Evolutionary conservation across 2,797 vertebrate genomes (phyloP).

Genomic region (Adelosebastes latens): DNA sequence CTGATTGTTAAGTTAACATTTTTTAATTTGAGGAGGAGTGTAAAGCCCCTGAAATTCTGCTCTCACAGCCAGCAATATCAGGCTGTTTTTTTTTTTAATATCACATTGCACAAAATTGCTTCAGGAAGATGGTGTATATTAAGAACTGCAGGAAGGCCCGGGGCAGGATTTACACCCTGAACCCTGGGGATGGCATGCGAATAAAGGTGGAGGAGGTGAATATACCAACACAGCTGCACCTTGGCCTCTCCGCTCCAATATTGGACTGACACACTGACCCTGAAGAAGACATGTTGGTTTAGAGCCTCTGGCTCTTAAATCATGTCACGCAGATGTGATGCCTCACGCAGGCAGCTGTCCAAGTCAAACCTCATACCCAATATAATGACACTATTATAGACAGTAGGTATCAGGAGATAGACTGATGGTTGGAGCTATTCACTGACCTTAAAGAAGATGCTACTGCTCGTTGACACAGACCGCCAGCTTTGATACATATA

Average conservation of each 20-base stretch:
- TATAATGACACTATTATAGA: constrained; percentile 18
- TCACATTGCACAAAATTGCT: constrained; percentile 36
- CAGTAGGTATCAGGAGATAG: constrained; percentile 4
- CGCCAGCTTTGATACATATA: constrained; percentile 11
- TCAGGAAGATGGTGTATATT: constrained; percentile 16
- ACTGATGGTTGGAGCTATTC: constrained; percentile 10
- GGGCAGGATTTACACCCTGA: constrained; percentile 54
- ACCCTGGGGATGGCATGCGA: constrained; percentile 40
- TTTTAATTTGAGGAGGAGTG: not conserved
- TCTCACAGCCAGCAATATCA: not conserved
- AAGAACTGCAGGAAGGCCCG: constrained; percentile 5
- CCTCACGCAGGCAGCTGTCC: constrained; percentile 38
- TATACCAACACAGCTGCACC: constrained; percentile 54
- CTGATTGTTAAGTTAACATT: not conserved
- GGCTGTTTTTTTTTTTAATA: constrained; percentile 18
- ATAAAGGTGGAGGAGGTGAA: constrained; percentile 53
- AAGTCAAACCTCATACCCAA: constrained; percentile 22
- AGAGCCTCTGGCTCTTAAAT: constrained; percentile 66
- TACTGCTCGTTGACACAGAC: constrained; percentile 10
- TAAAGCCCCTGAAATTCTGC: not conserved
- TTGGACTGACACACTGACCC: constrained; percentile 77
- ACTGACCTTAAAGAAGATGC: constrained; percentile 49
- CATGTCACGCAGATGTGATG: constrained; percentile 43
- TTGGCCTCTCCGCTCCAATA: constrained; percentile 63
- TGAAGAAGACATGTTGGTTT: constrained; percentile 68